Evolutionary conservation across 2,888 invertebrate species (phyloP), one percentile per base, ranked within the genome.

Genomic region (Drosophila phalerata): DNA sequence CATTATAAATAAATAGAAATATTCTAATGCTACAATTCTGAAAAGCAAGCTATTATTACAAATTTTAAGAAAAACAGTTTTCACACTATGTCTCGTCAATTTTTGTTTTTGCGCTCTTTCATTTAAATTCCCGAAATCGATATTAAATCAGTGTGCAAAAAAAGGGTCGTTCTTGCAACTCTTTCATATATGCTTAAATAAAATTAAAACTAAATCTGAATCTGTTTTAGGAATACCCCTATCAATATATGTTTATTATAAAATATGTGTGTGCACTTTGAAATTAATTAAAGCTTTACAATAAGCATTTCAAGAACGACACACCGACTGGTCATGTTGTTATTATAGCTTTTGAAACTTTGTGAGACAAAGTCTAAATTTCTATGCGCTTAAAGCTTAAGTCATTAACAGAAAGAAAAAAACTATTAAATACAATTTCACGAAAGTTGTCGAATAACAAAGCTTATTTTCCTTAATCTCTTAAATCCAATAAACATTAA

Each of bases 361-460:
- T 85, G 77, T 6, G 32, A 51, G 38, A 37, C 76, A 77, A 73
- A 78, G 78, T 77, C 78, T 47, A 74, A 78, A 66, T 72, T 53
- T 60, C 58, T 53, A 81, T 86, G 77, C 81, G 87, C 87, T 83
- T 83, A 53, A 83, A 83, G 83, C 83, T 83, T 83, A 84, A 85
- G 57, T 58, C 25, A n/a, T n/a, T 37, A 47, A 32, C 22, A 34
- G 6, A 58, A 65, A 51, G 30, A 47, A 43, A 32, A 49, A 30
- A 30, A 11, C 17, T 25, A 42, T 28, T 25, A 48, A 43, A 58
- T 57, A 25, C 10, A 8, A 49, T 30, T 28, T 11, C 2, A 15
- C 5, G 13, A 11, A 45, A 28, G 19, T n/a, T 28, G 30, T 22
- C n/a, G 42, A 55, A 30, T 37, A 4, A n/a, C 38, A 57, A 61